Base-by-base conservation (phyloP, 2,888 invertebrate genomes). In the Stenotaenia linearis region DNA sequence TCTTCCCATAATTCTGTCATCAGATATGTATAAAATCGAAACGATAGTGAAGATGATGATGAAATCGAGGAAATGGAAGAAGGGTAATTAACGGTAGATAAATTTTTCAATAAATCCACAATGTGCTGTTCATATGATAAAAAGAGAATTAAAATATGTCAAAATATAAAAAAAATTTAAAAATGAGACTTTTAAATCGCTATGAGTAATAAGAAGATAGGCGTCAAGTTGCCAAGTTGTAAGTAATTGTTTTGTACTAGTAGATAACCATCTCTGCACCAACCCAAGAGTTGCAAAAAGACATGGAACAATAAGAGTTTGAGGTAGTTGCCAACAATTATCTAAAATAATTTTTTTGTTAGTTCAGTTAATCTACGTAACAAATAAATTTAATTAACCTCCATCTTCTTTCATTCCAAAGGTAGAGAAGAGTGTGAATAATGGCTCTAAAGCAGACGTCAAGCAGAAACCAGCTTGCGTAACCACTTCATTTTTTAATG, bases 101-200 rank as follows among this genome's bases (percentile, higher is more conserved):
- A 32, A n/a, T 75, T 10, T 75, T 75, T 75, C 75, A 75, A 32
- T 18, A 75, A 35, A 75, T 75, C 75, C 21, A 75, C 30, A 12
- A 75, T 37, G n/a, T 75, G 28, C 75, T 75, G 35, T 23, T 37
- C n/a, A 30, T 18, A 75, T 0, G 2, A 75, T 18, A 32, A 75
- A 32, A 10, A 37, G 3, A 30, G 35, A 37, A n/a, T 21, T 32
- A 15, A 21, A 6, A 30, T n/a, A 23, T 75, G 21, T n/a, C 9
- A 75, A n/a, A 15, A 30, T n/a, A 12, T 75, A 12, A 15, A 28
- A 10, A 28, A 30, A 35, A 75, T 23, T n/a, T 74, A 23, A 50
- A 50, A 50, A 50, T 3, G 25, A 25, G 25, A 79, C 79, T 77
- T 79, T 79, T 77, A 79, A 50, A 28, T 79, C 79, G 21, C 79